phyloP scores from a whole-genome alignment of 2,797 vertebrate species.

The Liasis olivaceus region DNA sequence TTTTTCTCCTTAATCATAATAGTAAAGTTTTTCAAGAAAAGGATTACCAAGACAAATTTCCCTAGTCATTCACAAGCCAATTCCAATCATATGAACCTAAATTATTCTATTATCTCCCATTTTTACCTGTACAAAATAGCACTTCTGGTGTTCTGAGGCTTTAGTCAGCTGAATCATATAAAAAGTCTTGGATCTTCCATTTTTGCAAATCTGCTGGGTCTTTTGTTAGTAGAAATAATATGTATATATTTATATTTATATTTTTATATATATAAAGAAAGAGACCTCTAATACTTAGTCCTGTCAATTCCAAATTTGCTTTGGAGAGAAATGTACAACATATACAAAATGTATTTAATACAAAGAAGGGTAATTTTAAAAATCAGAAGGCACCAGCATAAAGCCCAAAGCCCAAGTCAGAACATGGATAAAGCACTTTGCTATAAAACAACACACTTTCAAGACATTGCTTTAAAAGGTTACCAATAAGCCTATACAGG shows the following conservation, averaged over 20 bases:
- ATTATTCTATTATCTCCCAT: slow-evolving; percentile 36
- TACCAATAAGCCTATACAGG: slow-evolving; percentile 56
- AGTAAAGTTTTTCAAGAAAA: slow-evolving; percentile 31
- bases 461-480: slow-evolving; percentile 59
- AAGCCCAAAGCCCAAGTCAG: slow-evolving; percentile 59
- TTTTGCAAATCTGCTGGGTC: slow-evolving; percentile 52
- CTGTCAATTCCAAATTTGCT: slow-evolving; percentile 65
- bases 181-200: slow-evolving; percentile 43
- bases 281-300: slow-evolving; percentile 67
- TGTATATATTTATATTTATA: slow-evolving; percentile 40
- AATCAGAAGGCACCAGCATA: slow-evolving; percentile 67
- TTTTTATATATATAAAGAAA: slow-evolving; percentile 42
- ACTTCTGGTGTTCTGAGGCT: slow-evolving; percentile 38
- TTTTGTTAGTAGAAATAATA: slow-evolving; percentile 65
- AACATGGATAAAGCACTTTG: slow-evolving; percentile 62
- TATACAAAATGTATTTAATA: slow-evolving; percentile 78
- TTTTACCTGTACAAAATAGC: slow-evolving; percentile 31
- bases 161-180: neutral
- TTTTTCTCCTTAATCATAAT: slow-evolving; percentile 25
- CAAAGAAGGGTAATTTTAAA: slow-evolving; percentile 63
- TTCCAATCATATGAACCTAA: slow-evolving; percentile 26
- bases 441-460: slow-evolving; percentile 64
- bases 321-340: slow-evolving; percentile 68
- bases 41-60: slow-evolving; percentile 13
- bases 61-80: slow-evolving; percentile 17